These are phyloP conservation scores for Lepidurus arcticus DNA, from an alignment of 1,140 invertebrate species.

Conservation along the genomic window DNA sequence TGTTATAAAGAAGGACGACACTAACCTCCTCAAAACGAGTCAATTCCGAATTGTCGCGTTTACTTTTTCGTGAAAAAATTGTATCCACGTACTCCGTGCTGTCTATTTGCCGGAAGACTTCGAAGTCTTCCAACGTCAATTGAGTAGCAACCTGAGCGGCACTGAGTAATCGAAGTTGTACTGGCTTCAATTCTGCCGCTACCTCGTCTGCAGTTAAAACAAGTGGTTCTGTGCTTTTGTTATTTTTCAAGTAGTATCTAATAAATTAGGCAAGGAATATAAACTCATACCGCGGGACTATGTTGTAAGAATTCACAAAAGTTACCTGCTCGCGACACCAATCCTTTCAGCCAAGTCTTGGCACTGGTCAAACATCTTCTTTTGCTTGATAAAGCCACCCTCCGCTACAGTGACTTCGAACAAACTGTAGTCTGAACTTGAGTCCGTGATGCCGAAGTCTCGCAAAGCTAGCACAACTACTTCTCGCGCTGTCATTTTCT, in stretches of 20 bases:
- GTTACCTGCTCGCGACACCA: constrained; percentile 59
- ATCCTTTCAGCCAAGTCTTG: constrained; percentile 94
- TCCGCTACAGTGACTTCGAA: constrained; percentile 93
- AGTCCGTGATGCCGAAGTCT: constrained; percentile 93
- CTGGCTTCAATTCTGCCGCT: constrained; percentile 84
- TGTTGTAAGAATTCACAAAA: neutral
- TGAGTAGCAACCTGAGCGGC: constrained; percentile 95
- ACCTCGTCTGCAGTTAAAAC: constrained; percentile 84
- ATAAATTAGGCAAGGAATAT: constrained; percentile 42
- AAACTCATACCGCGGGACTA: neutral
- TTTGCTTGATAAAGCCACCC: constrained; percentile 91
- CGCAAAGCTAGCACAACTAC: constrained; percentile 95
- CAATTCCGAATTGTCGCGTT: constrained; percentile 87
- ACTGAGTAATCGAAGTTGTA: constrained; percentile 88
- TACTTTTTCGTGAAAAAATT: constrained; percentile 81
- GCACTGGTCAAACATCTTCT: constrained; percentile 85
- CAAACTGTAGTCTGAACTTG: constrained; percentile 83
- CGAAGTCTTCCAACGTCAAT: constrained; percentile 89
- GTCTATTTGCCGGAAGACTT: constrained; percentile 94
- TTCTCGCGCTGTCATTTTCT: constrained; percentile 94
- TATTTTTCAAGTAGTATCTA: constrained; percentile 94
- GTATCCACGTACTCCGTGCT: constrained; percentile 97
- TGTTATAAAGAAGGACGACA: neutral
- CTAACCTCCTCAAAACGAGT: constrained; percentile 79
- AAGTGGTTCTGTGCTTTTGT: constrained; percentile 87